Percentiles rank a stretch among this genome's conserved stretches.
Conservation (phyloP, 2,113 vertebrate genomes). For the Phaetusa simplex region DNA sequence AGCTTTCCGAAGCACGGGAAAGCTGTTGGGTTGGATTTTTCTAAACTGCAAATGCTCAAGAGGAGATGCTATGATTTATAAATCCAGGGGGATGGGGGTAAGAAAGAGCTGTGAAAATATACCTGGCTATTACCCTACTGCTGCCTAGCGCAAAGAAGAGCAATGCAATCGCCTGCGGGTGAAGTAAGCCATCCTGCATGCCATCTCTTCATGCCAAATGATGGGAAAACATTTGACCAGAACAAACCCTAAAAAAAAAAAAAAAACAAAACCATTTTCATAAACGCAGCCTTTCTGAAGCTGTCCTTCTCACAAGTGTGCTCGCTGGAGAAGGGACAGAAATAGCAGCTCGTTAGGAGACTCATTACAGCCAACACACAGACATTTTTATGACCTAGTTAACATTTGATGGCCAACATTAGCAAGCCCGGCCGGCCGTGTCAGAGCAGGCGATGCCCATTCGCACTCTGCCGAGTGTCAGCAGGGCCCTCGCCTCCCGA, state of each 20-base stretch:
- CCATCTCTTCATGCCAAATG: neutral
- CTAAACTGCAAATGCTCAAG: neutral
- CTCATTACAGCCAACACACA: neutral
- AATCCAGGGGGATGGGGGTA: neutral
- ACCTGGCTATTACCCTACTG: neutral
- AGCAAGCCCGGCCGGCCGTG: rapidly evolving
- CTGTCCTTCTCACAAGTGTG: neutral
- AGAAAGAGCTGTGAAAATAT: neutral
- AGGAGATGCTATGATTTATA: neutral
- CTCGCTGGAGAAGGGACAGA: neutral
- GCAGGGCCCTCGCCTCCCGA: neutral
- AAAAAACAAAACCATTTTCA: neutral
- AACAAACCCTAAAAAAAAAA: too few relatives aligned
- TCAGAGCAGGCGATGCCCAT: neutral
- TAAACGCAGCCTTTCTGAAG: neutral
- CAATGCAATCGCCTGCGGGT: rapidly evolving
- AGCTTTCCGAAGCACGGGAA: neutral
- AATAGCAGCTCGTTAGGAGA: neutral
- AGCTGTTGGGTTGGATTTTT: neutral
- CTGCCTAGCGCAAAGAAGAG: neutral
- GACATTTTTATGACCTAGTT: constrained; percentile 13
- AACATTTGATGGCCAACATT: neutral
- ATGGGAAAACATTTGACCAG: neutral
- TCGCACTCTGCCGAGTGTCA: neutral
- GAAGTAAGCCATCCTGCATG: neutral